Evolutionary conservation across 35 echinoderm and acorn worm genomes (phyloP), one percentile per base, ranked within the genome.

Genomic region (Apostichopus japonicus): DNA sequence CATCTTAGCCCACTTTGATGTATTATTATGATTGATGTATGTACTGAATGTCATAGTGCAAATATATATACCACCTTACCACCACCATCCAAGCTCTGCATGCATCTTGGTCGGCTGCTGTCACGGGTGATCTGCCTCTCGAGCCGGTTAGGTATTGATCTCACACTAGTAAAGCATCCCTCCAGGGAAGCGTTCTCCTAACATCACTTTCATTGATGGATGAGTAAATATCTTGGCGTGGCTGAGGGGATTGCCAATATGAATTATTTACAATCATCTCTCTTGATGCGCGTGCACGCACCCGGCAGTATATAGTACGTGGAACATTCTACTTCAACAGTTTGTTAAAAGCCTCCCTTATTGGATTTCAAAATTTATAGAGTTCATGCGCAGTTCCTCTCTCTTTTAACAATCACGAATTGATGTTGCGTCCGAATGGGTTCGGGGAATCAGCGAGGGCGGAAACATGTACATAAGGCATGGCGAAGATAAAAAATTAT

Each of bases 31-130:
- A 84, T 84, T 84, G 81, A 84, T 84, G 81, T 57, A 55, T 44
- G 33, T 54, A 57, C 56, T 84, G 53, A 84, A 84, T 84, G 81
- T 84, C 81, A 84, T 57, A 84, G 81, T 84, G 81, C 81, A 84
- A 54, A 7, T 51, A 54, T 79, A 10, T 83, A 24, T 83, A 17
- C 11, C 11, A 53, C 79, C 11, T 53, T 4, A 52, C 1, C 33
- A 44, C 16, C 62, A 15, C 5, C 63, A 14, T 9, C 63, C 9
- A 19, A 19, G 11, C 63, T 67, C 71, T 75, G 6, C 71, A 7
- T 19, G 57, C 6, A 75, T 19, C 71, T 75, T 6, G 6, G 22
- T 75, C 15, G 6, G 15, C 71, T 19, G 6, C 71, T 75, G 56
- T 53, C 54, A 84, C 81, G n/a, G 56, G 6, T 84, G 33, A 84